phyloP scores from a whole-genome alignment of 1,140 invertebrate species.

The Procambarus clarkii region DNA sequence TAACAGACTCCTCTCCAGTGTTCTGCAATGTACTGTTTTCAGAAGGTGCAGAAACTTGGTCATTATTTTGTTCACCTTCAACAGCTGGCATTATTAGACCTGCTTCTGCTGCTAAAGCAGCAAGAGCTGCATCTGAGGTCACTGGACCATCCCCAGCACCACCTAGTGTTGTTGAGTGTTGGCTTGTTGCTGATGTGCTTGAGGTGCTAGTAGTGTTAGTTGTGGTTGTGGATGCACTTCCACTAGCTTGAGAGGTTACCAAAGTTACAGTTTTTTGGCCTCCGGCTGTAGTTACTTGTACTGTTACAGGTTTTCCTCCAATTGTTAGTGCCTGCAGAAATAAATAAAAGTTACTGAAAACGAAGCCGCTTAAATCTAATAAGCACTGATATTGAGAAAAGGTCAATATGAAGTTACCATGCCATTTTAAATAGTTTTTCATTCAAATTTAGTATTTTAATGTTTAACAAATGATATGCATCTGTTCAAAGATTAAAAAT shows the following conservation, averaged over 20 bases:
- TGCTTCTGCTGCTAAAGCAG: constrained; percentile 82
- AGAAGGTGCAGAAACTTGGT: constrained; percentile 24
- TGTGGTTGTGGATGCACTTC: constrained; percentile 43
- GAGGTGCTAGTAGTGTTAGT: constrained; percentile 38
- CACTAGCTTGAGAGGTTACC: constrained; percentile 71
- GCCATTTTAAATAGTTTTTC: no score
- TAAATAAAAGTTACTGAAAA: not conserved
- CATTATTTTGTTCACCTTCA: constrained; percentile 64
- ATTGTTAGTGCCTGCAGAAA: constrained; percentile 79
- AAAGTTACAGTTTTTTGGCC: constrained; percentile 79
- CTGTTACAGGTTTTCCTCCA: constrained; percentile 84
- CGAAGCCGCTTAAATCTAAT: not conserved
- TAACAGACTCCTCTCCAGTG: constrained; percentile 36
- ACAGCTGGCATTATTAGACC: constrained; percentile 79
- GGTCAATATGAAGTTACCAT: no score
- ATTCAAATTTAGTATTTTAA: no score
- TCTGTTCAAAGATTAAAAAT: no score
- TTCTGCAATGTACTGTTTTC: constrained; percentile 64
- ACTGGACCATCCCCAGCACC: constrained; percentile 80
- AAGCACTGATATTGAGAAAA: no score
- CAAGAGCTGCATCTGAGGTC: constrained; percentile 82
- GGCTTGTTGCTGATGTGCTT: constrained; percentile 52
- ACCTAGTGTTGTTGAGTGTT: constrained; percentile 75
- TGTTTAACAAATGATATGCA: no score
- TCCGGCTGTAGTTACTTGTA: constrained; percentile 80